phyloP scores from a whole-genome alignment of 64 coral and sea anemone genomes.

The Porites australiensis region DNA sequence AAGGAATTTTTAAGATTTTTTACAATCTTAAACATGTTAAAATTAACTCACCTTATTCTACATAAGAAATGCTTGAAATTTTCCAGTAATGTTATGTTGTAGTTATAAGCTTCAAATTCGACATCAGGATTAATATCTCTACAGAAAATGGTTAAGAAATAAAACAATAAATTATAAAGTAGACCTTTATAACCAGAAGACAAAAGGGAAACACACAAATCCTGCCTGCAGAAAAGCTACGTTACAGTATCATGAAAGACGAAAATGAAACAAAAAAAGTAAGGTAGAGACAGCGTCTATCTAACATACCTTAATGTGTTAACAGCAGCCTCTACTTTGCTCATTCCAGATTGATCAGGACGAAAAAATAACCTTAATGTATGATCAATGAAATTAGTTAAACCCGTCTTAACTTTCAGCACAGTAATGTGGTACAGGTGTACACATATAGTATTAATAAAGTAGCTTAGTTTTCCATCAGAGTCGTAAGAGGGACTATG shows the following conservation, averaged over 20 bases:
- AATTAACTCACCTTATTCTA: conserved; percentile 87
- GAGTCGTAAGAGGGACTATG: too few relatives aligned
- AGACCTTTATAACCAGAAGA: too few relatives aligned
- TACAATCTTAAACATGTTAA: background rate
- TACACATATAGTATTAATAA: too few relatives aligned
- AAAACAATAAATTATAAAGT: background rate
- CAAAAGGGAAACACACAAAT: too few relatives aligned
- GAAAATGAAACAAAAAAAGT: too few relatives aligned
- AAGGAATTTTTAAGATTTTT: too few relatives aligned
- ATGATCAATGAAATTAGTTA: background rate
- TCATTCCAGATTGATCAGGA: conserved; percentile 97
- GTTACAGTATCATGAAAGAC: too few relatives aligned
- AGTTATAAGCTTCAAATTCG: conserved; percentile 98
- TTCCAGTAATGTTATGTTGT: conserved; percentile 98
- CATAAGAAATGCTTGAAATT: conserved; percentile 98
- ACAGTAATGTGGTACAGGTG: background rate
- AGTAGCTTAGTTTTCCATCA: too few relatives aligned
- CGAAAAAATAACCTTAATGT: conserved; percentile 86
- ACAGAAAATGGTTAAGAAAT: conserved; percentile 2
- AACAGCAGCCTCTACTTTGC: conserved; percentile 98
- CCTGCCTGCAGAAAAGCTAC: too few relatives aligned
- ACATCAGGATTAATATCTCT: conserved; percentile 99
- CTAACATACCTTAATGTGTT: conserved; percentile 97
- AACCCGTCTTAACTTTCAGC: background rate
- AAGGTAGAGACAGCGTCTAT: too few relatives aligned